A percentile compares a stretch with the other conserved stretches of the same genome.
phyloP scores from a whole-genome alignment of 2,113 vertebrate species.

The Sinocyclocheilus maitianheensis region DNA sequence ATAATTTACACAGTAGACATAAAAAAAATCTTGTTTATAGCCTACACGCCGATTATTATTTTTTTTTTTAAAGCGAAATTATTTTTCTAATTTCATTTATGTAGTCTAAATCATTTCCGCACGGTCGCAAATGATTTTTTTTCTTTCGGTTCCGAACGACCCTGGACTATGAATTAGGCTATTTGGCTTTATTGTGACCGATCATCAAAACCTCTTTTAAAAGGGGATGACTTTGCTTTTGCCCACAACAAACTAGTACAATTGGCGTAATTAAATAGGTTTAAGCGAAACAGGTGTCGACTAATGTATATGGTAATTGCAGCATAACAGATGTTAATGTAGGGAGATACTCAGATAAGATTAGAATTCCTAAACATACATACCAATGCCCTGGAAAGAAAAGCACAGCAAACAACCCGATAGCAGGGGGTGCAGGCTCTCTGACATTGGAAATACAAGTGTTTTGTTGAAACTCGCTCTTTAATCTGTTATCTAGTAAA shows the following conservation, averaged over 20 bases:
- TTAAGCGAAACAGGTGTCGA: slow-evolving; percentile 80
- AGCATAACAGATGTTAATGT: slow-evolving; percentile 78
- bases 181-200: slow-evolving; percentile 53
- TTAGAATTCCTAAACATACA: slow-evolving; percentile 68
- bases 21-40: background rate
- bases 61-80: too few species aligned
- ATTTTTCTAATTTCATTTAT: background rate
- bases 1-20: background rate
- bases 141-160: background rate
- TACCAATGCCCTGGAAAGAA: slow-evolving; percentile 55
- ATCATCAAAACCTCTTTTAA: slow-evolving; percentile 62
- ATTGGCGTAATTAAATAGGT: slow-evolving; percentile 73
- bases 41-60: background rate
- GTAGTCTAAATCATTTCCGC: background rate
- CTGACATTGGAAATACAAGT: slow-evolving; percentile 38
- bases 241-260: slow-evolving; percentile 55
- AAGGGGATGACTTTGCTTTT: slow-evolving; percentile 62
- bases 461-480: slow-evolving; percentile 6
- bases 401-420: slow-evolving; percentile 51
- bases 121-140: background rate
- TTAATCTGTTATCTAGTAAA: slow-evolving; percentile 17
- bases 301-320: slow-evolving; percentile 83
- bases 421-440: slow-evolving; percentile 22
- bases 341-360: slow-evolving; percentile 66
- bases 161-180: slow-evolving; percentile 26